A percentile compares a stretch with the other conserved stretches of the same genome.
Conservation (phyloP, 2,888 invertebrate species). For the Hirtodrosophila histrioides region DNA sequence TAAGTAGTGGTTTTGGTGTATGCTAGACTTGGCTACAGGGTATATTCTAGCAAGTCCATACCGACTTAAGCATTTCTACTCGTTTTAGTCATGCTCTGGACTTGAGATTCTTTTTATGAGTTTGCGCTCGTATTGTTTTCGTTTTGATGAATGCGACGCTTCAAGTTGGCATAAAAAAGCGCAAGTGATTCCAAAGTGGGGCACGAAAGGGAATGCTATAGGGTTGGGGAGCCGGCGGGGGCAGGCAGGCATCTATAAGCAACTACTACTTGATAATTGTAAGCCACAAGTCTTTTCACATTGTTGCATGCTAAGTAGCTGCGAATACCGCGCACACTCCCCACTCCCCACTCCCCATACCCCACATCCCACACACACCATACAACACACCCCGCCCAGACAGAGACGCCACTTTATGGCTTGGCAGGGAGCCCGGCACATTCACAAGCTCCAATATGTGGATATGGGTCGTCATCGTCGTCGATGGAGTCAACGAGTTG, state of each 20-base stretch:
- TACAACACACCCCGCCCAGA: constrained; percentile 5
- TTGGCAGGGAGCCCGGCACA: constrained; percentile 36
- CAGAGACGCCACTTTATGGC: constrained; percentile 44
- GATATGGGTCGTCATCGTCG: constrained; percentile 62
- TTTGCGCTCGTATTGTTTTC: constrained; percentile 58
- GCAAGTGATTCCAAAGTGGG: constrained; percentile 58
- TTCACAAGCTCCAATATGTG: constrained; percentile 52
- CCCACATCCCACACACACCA: no score
- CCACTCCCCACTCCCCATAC: background rate
- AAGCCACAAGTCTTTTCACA: constrained; percentile 46
- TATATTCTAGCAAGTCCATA: background rate
- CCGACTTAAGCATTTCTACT: background rate
- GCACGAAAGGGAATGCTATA: constrained; percentile 15
- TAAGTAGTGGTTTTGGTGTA: no score
- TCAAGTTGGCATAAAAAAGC: constrained; percentile 49
- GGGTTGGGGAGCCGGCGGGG: background rate
- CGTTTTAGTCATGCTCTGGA: constrained; percentile 23
- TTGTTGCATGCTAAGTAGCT: constrained; percentile 62
- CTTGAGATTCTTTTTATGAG: constrained; percentile 44
- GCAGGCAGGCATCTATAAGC: constrained; percentile 30
- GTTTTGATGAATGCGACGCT: constrained; percentile 52
- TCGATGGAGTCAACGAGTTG: constrained; percentile 58
- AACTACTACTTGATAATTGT: constrained; percentile 55
- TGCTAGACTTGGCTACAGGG: constrained; percentile 13
- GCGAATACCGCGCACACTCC: constrained; percentile 15